Evolutionary conservation across 2,888 invertebrate genomes (phyloP).

Genomic region (Deroplatys truncata): DNA sequence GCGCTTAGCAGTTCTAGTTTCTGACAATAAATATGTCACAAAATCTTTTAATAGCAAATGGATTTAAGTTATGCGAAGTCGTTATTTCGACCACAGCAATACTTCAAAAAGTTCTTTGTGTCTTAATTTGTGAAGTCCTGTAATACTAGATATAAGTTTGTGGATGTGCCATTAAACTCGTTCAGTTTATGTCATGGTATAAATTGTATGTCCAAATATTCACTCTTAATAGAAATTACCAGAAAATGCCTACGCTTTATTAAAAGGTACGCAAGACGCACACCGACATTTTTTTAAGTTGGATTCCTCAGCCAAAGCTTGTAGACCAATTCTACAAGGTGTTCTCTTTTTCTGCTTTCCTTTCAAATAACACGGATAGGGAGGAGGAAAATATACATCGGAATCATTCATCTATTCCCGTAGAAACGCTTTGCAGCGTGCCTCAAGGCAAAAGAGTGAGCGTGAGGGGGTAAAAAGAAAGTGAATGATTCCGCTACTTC

Average conservation of each 20-base stretch:
- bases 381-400: background rate
- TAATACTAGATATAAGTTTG: too few species aligned
- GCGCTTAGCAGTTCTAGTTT: background rate
- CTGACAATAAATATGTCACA: background rate
- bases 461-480: background rate
- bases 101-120: too few species aligned
- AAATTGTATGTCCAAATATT: too few species aligned
- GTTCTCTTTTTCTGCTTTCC: background rate
- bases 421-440: background rate
- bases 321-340: background rate
- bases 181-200: too few species aligned
- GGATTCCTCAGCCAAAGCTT: background rate
- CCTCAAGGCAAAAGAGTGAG: background rate
- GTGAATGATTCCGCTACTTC: background rate
- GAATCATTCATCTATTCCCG: background rate
- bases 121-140: too few species aligned
- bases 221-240: too few species aligned
- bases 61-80: too few species aligned
- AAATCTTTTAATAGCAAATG: background rate
- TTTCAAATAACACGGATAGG: background rate
- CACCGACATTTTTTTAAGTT: background rate
- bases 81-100: too few species aligned
- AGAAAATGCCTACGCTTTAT: too few species aligned
- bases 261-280: too few species aligned
- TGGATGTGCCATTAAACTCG: too few species aligned